Evolutionary conservation across 1,140 invertebrate genomes (phyloP), one percentile per base, ranked within the genome.

Genomic region (Chrysopa pallens): DNA sequence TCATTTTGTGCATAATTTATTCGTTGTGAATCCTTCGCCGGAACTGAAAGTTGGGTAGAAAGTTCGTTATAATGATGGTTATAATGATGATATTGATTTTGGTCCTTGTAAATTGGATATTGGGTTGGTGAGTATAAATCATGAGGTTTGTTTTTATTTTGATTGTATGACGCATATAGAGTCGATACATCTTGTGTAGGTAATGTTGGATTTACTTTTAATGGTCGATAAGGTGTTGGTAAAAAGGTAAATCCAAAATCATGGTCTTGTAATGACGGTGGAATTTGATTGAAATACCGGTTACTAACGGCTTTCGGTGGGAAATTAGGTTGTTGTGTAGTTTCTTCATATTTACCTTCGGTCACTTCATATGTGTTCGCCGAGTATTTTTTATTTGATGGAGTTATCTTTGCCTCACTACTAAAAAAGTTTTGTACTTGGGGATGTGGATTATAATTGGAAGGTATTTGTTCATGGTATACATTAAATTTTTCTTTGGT

Each of bases 401-500:
- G 15, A 4, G 13, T 40, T 2, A 17, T n/a, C 6, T 8, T 17
- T 39, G 13, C 38, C 8, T 27, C 23, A 11, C 6, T 15, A 11
- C 12, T 29, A 33, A 14, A 27, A 13, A 41, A 33, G 29, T 12
- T 41, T 41, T 28, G 9, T 28, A 29, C 12, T 3, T 31, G n/a
- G 13, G 8, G 8, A 33, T 33, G 31, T 2, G 2, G 31, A 9
- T 29, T 41, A 11, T 31, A 41, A 27, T 27, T 39, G 2, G 29
- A 8, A 4, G 40, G 40, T 4, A 28, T 28, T 33, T 23, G 13
- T 4, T 23, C 29, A 11, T 41, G 40, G 14, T 13, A 41, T 7
- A 29, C 40, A 8, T 41, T 41, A 14, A 41, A 41, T 11, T 41
- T 41, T 33, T 41, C 40, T 33, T 33, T 41, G 1, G 40, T 41